These are phyloP conservation scores for Gonioctena quinquepunctata DNA, from an alignment of 1,140 invertebrate genomes.

Conservation along the genomic window DNA sequence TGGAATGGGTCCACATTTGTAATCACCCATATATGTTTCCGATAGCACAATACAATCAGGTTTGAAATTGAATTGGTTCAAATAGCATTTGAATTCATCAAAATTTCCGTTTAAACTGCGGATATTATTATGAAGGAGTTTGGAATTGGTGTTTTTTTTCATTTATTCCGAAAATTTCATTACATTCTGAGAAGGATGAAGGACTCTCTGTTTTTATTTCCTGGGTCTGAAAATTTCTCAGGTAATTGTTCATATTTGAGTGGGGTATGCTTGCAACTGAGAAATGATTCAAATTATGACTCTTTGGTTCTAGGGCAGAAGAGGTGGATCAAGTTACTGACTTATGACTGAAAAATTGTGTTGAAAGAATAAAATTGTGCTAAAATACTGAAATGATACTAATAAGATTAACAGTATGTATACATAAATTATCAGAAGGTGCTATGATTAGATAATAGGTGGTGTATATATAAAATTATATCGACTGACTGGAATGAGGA, in stretches of 20 bases:
- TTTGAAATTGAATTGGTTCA: no score
- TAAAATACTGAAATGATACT: not conserved
- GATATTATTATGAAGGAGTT: no score
- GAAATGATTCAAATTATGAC: not conserved
- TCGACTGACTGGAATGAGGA: no score
- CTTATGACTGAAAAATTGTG: not conserved
- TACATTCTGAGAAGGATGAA: not conserved
- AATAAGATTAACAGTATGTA: not conserved
- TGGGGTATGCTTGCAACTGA: not conserved
- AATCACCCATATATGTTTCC: no score
- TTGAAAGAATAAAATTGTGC: not conserved
- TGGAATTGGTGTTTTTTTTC: not conserved
- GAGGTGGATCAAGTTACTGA: not conserved
- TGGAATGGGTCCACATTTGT: no score
- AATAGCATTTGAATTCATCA: no score
- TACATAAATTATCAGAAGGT: not conserved
- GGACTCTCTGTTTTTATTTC: not conserved
- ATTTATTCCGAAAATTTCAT: not conserved
- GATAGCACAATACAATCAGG: no score
- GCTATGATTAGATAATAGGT: not conserved
- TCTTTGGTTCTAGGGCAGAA: not conserved
- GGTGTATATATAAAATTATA: not conserved
- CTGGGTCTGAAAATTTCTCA: not conserved
- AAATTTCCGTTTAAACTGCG: no score
- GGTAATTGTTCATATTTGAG: not conserved